phyloP scores from a whole-genome alignment of 2,113 vertebrate genomes.

The Micronycteris hirsuta region DNA sequence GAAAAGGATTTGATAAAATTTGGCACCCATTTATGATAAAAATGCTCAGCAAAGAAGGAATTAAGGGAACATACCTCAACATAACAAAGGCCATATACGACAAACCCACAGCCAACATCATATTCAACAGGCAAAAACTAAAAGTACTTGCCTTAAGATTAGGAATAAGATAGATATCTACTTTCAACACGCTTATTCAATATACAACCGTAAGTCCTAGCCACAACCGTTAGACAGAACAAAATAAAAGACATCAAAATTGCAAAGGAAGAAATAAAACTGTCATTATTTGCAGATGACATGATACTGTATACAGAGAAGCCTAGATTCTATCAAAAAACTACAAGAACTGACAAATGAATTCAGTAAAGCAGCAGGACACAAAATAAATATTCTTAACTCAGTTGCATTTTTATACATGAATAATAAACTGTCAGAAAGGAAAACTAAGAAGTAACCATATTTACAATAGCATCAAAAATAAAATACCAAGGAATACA shows the following conservation, averaged over 20 bases:
- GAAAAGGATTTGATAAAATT: background rate
- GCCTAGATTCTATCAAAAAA: background rate
- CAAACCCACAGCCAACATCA: background rate
- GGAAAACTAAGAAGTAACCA: background rate
- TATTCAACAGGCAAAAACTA: background rate
- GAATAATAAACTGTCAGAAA: background rate
- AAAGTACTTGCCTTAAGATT: background rate
- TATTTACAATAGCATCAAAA: background rate
- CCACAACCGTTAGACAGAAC: background rate
- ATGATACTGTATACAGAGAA: background rate
- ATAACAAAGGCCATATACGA: background rate
- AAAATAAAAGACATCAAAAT: background rate
- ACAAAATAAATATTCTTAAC: background rate
- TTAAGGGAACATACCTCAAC: background rate
- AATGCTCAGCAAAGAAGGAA: background rate
- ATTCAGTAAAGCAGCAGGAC: background rate
- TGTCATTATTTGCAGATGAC: background rate
- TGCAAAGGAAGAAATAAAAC: background rate
- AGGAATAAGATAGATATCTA: background rate
- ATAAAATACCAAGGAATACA: no score
- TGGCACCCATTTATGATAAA: background rate
- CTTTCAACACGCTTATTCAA: background rate
- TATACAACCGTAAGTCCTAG: background rate
- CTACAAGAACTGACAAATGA: background rate
- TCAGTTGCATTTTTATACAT: background rate